Evolutionary conservation across 2,113 vertebrate genomes (phyloP).

Genomic region (Semnopithecus entellus): DNA sequence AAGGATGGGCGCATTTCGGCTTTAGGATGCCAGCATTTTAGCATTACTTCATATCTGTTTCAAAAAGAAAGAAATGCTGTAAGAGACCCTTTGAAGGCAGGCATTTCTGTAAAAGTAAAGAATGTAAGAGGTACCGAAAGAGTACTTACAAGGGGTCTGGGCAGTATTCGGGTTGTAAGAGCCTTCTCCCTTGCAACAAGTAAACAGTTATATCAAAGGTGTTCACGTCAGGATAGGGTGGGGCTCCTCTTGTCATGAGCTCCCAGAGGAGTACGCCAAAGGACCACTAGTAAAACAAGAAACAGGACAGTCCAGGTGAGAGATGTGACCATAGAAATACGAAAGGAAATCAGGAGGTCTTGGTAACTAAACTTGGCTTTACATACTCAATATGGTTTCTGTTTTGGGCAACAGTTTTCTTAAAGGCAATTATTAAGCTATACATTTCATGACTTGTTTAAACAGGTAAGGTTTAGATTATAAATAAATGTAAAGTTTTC

Average conservation of each 20-base stretch:
- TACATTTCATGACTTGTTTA: constrained; percentile 56
- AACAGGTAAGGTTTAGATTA: constrained; percentile 65
- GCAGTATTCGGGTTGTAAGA: constrained; percentile 98
- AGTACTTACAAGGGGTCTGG: constrained; percentile 95
- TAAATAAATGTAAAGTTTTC: constrained; percentile 36
- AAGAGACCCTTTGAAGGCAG: not conserved
- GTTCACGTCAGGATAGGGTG: constrained; percentile 98
- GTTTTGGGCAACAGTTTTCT: constrained; percentile 53
- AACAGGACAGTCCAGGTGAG: constrained; percentile 51
- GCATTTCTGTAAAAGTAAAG: not conserved
- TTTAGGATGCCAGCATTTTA: constrained; percentile 98
- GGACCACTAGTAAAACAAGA: constrained; percentile 85
- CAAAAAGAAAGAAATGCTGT: constrained; percentile 54
- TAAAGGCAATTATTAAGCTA: constrained; percentile 64
- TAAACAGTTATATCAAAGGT: constrained; percentile 99
- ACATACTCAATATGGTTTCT: constrained; percentile 46
- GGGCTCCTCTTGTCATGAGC: constrained; percentile 97
- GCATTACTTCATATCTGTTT: constrained; percentile 96
- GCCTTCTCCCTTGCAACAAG: constrained; percentile 95
- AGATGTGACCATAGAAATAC: constrained; percentile 4
- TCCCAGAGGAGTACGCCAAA: constrained; percentile 99
- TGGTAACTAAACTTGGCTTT: constrained; percentile 16
- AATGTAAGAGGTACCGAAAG: not conserved
- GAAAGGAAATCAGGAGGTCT: constrained; percentile 15
- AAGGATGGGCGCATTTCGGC: constrained; percentile 95